Evolutionary conservation across 2,888 invertebrate species (phyloP).

Genomic region (Polyploca ridens): DNA sequence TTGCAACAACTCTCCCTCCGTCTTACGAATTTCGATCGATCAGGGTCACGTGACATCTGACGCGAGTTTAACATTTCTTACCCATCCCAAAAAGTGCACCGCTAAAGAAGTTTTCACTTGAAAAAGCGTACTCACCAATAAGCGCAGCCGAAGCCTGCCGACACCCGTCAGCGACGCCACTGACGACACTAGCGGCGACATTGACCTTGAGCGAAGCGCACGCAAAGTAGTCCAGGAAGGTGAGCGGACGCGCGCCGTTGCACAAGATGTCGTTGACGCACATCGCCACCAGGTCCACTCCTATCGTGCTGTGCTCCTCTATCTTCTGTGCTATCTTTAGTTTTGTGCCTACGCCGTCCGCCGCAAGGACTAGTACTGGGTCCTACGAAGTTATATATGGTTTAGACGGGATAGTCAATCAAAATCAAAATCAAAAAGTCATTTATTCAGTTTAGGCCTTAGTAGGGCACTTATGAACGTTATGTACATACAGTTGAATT

Average conservation of each 20-base stretch:
- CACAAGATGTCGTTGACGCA: constrained; percentile 99
- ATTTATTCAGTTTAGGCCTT: too few species aligned
- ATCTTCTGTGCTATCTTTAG: constrained; percentile 94
- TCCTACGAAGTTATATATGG: too few species aligned
- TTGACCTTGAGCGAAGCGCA: constrained; percentile 91
- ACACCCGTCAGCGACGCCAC: constrained; percentile 94
- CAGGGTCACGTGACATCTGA: too few species aligned
- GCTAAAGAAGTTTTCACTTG: too few species aligned
- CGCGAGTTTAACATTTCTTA: too few species aligned
- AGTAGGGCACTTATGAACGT: too few species aligned
- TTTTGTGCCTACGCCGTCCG: constrained; percentile 99
- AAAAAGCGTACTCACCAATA: constrained; percentile 86
- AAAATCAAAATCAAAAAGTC: too few species aligned
- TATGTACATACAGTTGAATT: too few species aligned
- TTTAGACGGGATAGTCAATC: too few species aligned
- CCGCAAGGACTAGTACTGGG: constrained; percentile 96
- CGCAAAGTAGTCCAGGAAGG: constrained; percentile 98
- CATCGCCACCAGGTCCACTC: constrained; percentile 99
- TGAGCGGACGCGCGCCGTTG: constrained; percentile 97
- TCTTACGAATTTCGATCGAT: too few species aligned
- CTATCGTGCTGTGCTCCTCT: constrained; percentile 91
- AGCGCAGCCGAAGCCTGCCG: constrained; percentile 92
- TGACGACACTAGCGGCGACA: constrained; percentile 88
- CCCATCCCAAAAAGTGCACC: too few species aligned
- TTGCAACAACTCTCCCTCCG: too few species aligned